Base-by-base conservation (phyloP, 2,888 invertebrate species). In the Lepidochitona cinerea region DNA sequence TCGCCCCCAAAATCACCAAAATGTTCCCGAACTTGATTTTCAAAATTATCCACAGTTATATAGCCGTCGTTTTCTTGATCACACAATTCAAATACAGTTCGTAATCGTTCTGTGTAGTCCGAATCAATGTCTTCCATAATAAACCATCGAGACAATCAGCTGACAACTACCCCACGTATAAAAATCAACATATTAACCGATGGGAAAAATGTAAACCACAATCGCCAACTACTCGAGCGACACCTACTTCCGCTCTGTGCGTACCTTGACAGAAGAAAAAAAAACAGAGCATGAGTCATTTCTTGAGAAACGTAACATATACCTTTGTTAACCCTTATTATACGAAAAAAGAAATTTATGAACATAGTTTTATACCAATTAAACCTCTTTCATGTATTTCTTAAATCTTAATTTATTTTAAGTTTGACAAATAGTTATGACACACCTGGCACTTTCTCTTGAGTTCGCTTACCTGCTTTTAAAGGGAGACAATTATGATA, bases 71-170 rank as follows among this genome's bases (percentile, higher is more conserved):
- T 85, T 59, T 87, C 82, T 14, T 84, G 80, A 79, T 89, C 89
- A 80, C 88, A 89, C 64, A 89, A 80, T 70, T 88, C 86, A 77
- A 89, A 89, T 69, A 89, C 86, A 69, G 82, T 81, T 76, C 83
- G 83, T 49, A 88, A 79, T 82, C 82, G 84, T 52, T 85, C 84
- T 52, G 77, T 77, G 76, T 76, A 79, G 71, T 84, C 83, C 9
- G 71, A 71, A 18, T 53, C 59, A 23, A 26, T 69, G 37, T 78
- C 78, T 73, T 83, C 83, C 83, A 83, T 83, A 73, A 66, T 75
- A 75, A 32, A 29, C 36, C 29, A 59, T 59, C 26, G 14, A 59
- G 59, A 29, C 23, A 26, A 32, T 59, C 59, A 41, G 18, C 18
- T 41, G 9, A 12, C 18, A 41, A 41, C 41, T 12, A n/a, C n/a